Percentiles rank a stretch among this genome's conserved stretches.
Conservation (phyloP, 1,140 invertebrate genomes). For the Drosophila saltans region DNA sequence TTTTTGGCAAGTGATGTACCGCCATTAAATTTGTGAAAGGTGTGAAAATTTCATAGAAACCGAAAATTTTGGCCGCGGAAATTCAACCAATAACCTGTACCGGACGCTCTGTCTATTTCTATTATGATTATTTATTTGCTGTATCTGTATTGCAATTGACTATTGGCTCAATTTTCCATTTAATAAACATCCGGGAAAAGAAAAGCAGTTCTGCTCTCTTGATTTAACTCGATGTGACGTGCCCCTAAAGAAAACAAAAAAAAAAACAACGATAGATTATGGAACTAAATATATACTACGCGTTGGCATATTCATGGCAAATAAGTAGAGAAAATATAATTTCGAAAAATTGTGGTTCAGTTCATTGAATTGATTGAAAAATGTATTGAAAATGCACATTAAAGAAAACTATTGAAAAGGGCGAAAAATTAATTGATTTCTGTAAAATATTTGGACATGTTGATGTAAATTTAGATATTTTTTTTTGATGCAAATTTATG, state of each 20-base stretch:
- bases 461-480: not conserved
- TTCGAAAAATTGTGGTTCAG: not conserved
- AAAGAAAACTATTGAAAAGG: conserved; percentile 2
- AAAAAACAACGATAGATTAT: conserved; percentile 9
- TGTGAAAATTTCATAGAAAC: conserved; percentile 57
- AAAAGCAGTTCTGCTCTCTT: not conserved
- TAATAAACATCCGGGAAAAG: conserved; percentile 22
- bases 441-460: conserved; percentile 18
- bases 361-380: conserved; percentile 22
- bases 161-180: not conserved
- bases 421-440: not conserved
- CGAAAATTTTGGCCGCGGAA: conserved; percentile 38
- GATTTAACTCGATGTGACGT: conserved; percentile 55
- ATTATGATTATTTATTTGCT: conserved; percentile 54
- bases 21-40: conserved; percentile 42
- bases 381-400: conserved; percentile 22
- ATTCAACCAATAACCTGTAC: conserved; percentile 49
- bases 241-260: not conserved
- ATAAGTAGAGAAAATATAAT: not conserved
- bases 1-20: conserved; percentile 12
- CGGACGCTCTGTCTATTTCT: conserved; percentile 55
- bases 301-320: not conserved
- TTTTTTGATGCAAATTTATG: conserved; percentile 23
- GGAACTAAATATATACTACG: conserved; percentile 14
- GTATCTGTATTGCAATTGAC: conserved; percentile 29